These are phyloP conservation scores for Schizaphis graminum DNA, from an alignment of 2,888 invertebrate genomes.

Conservation along the genomic window DNA sequence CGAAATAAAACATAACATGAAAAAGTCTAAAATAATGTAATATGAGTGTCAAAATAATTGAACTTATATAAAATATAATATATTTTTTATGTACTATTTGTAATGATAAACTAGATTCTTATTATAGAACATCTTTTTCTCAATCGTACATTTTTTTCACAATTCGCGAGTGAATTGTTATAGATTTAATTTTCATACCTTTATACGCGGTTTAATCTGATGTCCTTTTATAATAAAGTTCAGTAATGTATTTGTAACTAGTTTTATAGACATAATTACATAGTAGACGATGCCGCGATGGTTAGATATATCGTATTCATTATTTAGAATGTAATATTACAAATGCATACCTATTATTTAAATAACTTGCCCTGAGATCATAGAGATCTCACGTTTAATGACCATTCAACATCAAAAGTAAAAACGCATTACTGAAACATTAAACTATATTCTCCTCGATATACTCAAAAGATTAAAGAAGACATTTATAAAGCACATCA, in stretches of 20 bases:
- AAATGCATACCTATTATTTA: not conserved
- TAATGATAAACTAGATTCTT: not conserved
- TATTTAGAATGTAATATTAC: not conserved
- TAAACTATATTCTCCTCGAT: not conserved
- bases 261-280: not conserved
- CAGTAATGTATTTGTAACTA: not conserved
- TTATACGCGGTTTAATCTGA: not conserved
- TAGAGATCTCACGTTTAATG: not conserved
- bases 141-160: not conserved
- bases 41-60: not conserved
- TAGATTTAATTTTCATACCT: not conserved
- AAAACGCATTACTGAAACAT: slow-evolving; percentile 10
- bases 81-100: not conserved
- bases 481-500: slow-evolving; percentile 9
- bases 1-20: not conserved
- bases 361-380: not conserved
- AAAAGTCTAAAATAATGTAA: not conserved
- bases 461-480: slow-evolving; percentile 15
- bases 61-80: not conserved
- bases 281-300: too few relatives aligned
- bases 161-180: not conserved
- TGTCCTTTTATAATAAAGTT: not conserved
- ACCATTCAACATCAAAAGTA: slow-evolving; percentile 17
- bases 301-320: not conserved
- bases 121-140: not conserved